Percentiles rank a stretch among this genome's conserved stretches.
Conservation (phyloP, 2,888 invertebrate genomes). For the Rhingia campestris region DNA sequence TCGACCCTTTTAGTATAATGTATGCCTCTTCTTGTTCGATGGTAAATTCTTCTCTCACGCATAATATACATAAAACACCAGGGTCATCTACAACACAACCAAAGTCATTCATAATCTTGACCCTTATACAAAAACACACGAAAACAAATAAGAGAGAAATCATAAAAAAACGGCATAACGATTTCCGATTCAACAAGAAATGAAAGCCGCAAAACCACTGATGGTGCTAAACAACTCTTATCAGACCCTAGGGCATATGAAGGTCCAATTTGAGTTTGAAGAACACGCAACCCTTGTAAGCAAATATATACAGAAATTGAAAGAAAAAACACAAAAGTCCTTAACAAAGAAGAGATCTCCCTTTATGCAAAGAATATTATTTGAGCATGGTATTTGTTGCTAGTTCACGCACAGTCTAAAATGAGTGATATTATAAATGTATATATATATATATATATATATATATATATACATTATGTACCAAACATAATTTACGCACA, state of each 20-base stretch:
- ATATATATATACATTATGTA: not conserved
- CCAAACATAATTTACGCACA: too few relatives aligned
- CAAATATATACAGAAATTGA: conserved; percentile 16
- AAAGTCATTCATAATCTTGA: conserved; percentile 62
- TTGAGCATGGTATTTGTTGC: conserved; percentile 27
- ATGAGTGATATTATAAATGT: not conserved
- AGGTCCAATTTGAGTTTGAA: conserved; percentile 49
- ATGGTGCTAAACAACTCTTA: conserved; percentile 48
- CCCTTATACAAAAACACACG: conserved; percentile 24
- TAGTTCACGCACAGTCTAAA: conserved; percentile 34
- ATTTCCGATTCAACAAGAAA: conserved; percentile 48
- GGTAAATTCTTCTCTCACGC: conserved; percentile 17
- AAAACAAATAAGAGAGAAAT: conserved; percentile 33
- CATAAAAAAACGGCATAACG: conserved; percentile 52
- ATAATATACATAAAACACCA: conserved; percentile 38
- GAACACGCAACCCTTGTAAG: conserved; percentile 51
- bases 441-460: not conserved
- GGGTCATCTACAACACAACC: conserved; percentile 53
- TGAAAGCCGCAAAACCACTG: conserved; percentile 48
- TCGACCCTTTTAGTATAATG: too few relatives aligned
- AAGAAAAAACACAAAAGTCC: conserved; percentile 34
- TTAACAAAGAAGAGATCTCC: conserved; percentile 35
- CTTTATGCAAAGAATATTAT: conserved; percentile 25
- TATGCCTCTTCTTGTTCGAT: not conserved
- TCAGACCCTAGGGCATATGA: conserved; percentile 35